These are phyloP conservation scores for Cotesia typhae DNA, from an alignment of 1,140 invertebrate genomes.

Conservation along the genomic window DNA sequence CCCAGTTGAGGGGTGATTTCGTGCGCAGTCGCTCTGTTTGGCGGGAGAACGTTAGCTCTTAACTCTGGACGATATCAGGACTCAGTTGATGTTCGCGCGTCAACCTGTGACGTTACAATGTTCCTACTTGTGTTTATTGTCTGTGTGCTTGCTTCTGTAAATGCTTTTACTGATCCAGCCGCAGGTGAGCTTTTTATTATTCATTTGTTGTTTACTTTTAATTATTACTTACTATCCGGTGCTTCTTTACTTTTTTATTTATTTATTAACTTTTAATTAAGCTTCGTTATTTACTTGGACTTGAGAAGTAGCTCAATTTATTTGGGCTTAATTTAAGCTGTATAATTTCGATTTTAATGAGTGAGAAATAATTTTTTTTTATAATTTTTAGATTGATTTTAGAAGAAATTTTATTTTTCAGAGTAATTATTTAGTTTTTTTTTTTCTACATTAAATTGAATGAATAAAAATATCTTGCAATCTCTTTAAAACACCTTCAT, in stretches of 20 bases:
- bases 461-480: too few relatives aligned
- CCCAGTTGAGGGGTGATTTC: background rate
- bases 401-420: too few relatives aligned
- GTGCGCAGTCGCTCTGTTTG: constrained; percentile 32
- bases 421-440: too few relatives aligned
- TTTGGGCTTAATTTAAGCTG: too few relatives aligned
- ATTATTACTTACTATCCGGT: background rate
- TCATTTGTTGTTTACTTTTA: constrained; percentile 3
- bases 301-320: too few relatives aligned
- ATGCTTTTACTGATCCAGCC: constrained; percentile 57
- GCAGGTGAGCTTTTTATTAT: constrained; percentile 50
- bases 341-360: too few relatives aligned
- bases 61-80: constrained; percentile 47
- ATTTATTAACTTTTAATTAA: background rate
- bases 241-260: background rate
- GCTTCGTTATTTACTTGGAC: too few relatives aligned
- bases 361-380: too few relatives aligned
- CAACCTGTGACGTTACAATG: constrained; percentile 57
- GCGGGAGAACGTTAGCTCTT: constrained; percentile 38
- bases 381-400: too few relatives aligned
- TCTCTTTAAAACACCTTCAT: too few relatives aligned
- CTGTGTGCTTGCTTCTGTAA: constrained; percentile 56
- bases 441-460: too few relatives aligned
- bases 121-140: constrained; percentile 55
- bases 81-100: constrained; percentile 63